Evolutionary conservation across 2,113 vertebrate species (phyloP), one percentile per base, ranked within the genome.

Genomic region (Proterorhinus semilunaris): DNA sequence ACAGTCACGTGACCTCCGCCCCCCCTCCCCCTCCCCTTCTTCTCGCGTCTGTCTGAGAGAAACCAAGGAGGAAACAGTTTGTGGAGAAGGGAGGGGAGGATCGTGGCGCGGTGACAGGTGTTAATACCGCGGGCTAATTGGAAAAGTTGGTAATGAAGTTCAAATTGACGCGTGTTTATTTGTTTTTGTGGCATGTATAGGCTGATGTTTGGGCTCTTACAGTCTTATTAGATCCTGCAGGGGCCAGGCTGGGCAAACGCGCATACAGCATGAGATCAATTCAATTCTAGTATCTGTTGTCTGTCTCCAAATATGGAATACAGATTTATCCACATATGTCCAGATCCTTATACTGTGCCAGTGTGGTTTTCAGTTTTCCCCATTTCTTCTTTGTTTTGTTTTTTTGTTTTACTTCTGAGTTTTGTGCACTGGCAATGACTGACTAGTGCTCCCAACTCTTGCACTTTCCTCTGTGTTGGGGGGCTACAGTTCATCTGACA

Each of bases 401-500:
- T 36, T 36, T 4, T 36, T 36, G 2, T 36, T 36, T 36, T 36
- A 36, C 27, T 36, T 36, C 27, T 36, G 27, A 36, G 27, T 36
- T 3, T 36, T 36, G 27, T 1, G 27, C 27, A 36, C 27, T 36
- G 27, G 27, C 27, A 36, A 36, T 36, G 27, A 36, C 27, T 36
- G 1, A 36, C 27, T 36, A 3, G 27, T 36, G 27, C 27, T 36
- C 71, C 64, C 67, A 64, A 63, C 68, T 70, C 70, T 78, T 64
- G 70, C 65, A 87, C 84, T 87, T 89, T 90, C 80, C 79, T 83
- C 77, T 82, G 76, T 82, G 80, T 84, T 80, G 52, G 87, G 82
- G 89, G 92, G 87, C 90, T 90, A 85, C 87, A 91, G 90, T 92
- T 93, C 90, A 92, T 91, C 90, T 93, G 92, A 91, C 91, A 91